Evolutionary conservation across 2,797 vertebrate genomes (phyloP).

Genomic region (Lycodopsis pacificus): DNA sequence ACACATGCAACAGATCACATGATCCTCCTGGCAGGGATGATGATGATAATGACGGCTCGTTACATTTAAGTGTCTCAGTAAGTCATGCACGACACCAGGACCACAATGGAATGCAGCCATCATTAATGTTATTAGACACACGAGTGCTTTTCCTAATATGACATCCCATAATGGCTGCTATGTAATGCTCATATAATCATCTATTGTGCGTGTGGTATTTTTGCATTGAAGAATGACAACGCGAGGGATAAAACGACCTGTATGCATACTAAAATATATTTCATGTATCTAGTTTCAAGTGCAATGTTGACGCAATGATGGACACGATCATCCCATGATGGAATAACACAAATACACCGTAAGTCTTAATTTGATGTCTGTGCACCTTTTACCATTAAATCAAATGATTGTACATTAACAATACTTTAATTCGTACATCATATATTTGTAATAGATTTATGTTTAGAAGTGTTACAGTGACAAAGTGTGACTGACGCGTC

Average conservation of each 20-base stretch:
- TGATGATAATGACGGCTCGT: background rate
- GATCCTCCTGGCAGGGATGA: too few relatives aligned
- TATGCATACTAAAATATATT: background rate
- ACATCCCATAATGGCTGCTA: background rate
- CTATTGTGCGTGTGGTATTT: background rate
- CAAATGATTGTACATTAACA: background rate
- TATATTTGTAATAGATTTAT: too few relatives aligned
- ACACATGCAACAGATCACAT: too few relatives aligned
- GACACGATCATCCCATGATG: background rate
- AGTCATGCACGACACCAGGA: background rate
- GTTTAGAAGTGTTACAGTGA: background rate
- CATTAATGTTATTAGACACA: background rate
- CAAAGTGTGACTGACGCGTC: too few relatives aligned
- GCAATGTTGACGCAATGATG: background rate
- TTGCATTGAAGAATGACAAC: background rate
- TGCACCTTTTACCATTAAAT: background rate
- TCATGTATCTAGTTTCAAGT: background rate
- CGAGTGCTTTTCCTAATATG: background rate
- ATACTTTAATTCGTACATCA: background rate
- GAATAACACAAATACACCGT: background rate
- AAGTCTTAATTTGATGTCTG: background rate
- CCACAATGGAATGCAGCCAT: background rate
- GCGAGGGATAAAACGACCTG: background rate
- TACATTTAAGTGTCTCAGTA: background rate
- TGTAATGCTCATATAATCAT: background rate